These are phyloP conservation scores for Gambusia holbrooki DNA, from an alignment of 2,113 vertebrate genomes.

Conservation along the genomic window DNA sequence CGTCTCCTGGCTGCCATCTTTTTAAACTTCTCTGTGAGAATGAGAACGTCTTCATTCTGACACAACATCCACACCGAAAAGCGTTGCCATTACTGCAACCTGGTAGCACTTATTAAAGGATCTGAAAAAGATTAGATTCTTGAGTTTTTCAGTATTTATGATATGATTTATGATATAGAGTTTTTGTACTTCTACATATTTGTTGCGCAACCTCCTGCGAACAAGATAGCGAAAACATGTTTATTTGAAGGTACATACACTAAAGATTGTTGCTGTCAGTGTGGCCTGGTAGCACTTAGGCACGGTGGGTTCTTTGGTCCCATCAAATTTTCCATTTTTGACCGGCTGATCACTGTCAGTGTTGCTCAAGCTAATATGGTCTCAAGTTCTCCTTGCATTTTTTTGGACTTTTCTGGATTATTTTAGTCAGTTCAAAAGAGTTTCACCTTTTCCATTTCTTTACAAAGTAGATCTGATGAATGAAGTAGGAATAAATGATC, in stretches of 20 bases:
- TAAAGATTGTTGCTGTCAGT: background rate
- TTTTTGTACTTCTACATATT: background rate
- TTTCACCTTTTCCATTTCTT: slow-evolving; percentile 31
- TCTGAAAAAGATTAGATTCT: background rate
- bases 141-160: too few relatives aligned
- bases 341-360: background rate
- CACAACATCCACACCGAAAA: background rate
- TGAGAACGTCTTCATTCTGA: background rate
- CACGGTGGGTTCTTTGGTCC: too few relatives aligned
- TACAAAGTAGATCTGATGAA: slow-evolving; percentile 38
- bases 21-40: background rate
- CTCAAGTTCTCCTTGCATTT: background rate
- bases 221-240: background rate
- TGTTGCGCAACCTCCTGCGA: background rate
- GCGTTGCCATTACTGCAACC: background rate
- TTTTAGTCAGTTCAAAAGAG: background rate
- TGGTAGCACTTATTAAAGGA: background rate
- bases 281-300: background rate
- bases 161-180: too few relatives aligned
- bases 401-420: background rate
- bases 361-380: background rate
- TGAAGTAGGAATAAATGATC: slow-evolving; percentile 31
- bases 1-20: background rate
- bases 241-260: background rate
- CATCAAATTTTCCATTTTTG: too few relatives aligned